Conservation (phyloP, 30 jellyfish, hydroid and myxozoan species). For the Hydractinia echinata region DNA sequence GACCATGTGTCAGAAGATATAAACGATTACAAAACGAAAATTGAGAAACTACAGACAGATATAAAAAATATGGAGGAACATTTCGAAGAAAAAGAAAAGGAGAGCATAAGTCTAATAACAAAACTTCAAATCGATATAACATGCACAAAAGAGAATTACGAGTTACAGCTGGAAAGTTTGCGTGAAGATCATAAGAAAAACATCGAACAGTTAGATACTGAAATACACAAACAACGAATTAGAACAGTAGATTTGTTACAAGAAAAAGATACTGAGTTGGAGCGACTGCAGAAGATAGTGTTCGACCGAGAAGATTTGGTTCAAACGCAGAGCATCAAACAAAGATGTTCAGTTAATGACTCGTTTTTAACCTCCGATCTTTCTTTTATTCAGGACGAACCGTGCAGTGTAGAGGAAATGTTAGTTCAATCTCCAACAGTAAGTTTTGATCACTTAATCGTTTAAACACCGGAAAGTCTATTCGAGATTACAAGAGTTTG, state of each 20-base stretch:
- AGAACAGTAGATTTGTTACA: slow-evolving; percentile 62
- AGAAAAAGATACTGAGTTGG: slow-evolving; percentile 78
- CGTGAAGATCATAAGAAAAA: slow-evolving; percentile 36
- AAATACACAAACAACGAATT: slow-evolving; percentile 57
- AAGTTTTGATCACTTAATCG: not conserved
- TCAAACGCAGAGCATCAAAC: not conserved
- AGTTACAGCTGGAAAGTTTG: slow-evolving; percentile 19
- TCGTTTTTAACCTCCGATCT: not conserved
- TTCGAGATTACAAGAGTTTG: not conserved
- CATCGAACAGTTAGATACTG: slow-evolving; percentile 38
- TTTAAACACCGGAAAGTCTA: not conserved
- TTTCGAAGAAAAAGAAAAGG: slow-evolving; percentile 65
- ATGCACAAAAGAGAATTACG: slow-evolving; percentile 43
- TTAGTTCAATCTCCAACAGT: not conserved
- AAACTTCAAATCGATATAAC: slow-evolving; percentile 64
- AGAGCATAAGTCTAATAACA: slow-evolving; percentile 36
- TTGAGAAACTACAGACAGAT: slow-evolving; percentile 44
- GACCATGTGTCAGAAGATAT: slow-evolving; percentile 38
- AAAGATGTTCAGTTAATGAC: not conserved
- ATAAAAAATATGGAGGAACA: slow-evolving; percentile 12
- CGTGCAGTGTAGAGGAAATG: slow-evolving; percentile 21
- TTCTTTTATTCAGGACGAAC: not conserved
- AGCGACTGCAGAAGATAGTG: slow-evolving; percentile 40
- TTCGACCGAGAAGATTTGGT: slow-evolving; percentile 15
- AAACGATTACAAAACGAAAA: slow-evolving; percentile 26